Evolutionary conservation across 2,797 vertebrate species (phyloP), one percentile per base, ranked within the genome.

Genomic region (Enteromius radiatus): DNA sequence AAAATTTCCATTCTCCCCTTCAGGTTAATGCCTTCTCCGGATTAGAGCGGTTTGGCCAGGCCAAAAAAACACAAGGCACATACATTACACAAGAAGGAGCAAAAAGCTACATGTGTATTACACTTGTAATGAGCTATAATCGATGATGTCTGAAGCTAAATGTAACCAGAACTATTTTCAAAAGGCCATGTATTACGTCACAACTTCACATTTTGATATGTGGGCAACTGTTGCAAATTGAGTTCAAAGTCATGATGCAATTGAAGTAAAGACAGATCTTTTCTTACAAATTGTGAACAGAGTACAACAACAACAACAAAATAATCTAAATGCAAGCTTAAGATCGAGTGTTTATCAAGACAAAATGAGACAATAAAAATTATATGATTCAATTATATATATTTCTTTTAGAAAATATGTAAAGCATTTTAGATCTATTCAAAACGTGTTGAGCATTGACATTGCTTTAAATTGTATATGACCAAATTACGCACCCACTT

Each of bases 21-120:
- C 86, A 61, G 86, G 90, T 90, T 84, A 86, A 80, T 38, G 74
- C 45, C 89, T 84, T 90, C 89, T 82, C 86, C 67, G 87, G 88
- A 88, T 93, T 56, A 86, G 78, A 77, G 90, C 6, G 23, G 84
- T 80, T 87, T 2, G 9, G 65, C 36, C 21, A 87, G 26, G 79
- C 85, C 49, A 86, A 43, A 69, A 84, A 88, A 86, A 31, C n/a
- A 38, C 65, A 78, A 81, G 74, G 86, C 88, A 87, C 85, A 89
- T 88, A 87, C 68, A 83, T 68, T 73, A 65, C 69, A 38, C 41
- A 83, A 84, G 3, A 43, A 33, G 3, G 9, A 12, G 17, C 26
- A 49, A 1, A 2, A 11, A 1, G 4, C 68, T 71, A 41, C 38
- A 10, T 41, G 38, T 41, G 9, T 9, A 21, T 31, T 12, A 31